A percentile compares a stretch with the other conserved stretches of the same genome.
Evolutionary conservation across 2,888 invertebrate genomes (phyloP).

Genomic region (Xanthorhoe spadicearia): DNA sequence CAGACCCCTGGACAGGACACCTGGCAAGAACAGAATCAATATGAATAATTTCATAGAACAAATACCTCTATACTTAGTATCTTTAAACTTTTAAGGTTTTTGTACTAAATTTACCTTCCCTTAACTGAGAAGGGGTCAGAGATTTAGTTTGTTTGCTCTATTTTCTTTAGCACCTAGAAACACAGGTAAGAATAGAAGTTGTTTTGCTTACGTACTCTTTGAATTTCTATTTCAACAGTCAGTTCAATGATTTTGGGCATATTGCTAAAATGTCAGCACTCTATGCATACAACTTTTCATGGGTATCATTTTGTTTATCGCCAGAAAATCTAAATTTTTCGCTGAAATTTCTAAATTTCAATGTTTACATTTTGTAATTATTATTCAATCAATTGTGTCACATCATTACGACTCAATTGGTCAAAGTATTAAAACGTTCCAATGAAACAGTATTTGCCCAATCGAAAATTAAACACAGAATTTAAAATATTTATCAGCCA

Average conservation of each 20-base stretch:
- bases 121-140: too few species aligned
- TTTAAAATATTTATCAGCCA: not conserved
- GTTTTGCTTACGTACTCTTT: constrained; percentile 67
- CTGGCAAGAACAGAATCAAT: constrained; percentile 63
- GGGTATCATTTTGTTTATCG: constrained; percentile 27
- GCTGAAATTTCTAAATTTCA: constrained; percentile 21
- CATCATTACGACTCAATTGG: constrained; percentile 3
- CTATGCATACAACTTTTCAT: constrained; percentile 17
- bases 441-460: not conserved
- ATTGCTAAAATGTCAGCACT: constrained; percentile 41
- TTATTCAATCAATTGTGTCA: constrained; percentile 5
- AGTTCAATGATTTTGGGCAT: constrained; percentile 85
- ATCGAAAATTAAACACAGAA: not conserved
- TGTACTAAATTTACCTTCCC: too few species aligned
- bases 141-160: not conserved
- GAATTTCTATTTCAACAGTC: constrained; percentile 84
- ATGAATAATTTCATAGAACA: too few species aligned
- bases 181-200: not conserved
- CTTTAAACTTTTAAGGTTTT: too few species aligned
- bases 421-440: not conserved
- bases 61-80: too few species aligned
- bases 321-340: constrained; percentile 17
- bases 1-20: constrained; percentile 94
- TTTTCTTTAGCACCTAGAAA: not conserved
- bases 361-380: constrained; percentile 38